A percentile compares a stretch with the other conserved stretches of the same genome.
Conservation (phyloP, 2,888 invertebrate species). For the Strigamia transsilvanica region DNA sequence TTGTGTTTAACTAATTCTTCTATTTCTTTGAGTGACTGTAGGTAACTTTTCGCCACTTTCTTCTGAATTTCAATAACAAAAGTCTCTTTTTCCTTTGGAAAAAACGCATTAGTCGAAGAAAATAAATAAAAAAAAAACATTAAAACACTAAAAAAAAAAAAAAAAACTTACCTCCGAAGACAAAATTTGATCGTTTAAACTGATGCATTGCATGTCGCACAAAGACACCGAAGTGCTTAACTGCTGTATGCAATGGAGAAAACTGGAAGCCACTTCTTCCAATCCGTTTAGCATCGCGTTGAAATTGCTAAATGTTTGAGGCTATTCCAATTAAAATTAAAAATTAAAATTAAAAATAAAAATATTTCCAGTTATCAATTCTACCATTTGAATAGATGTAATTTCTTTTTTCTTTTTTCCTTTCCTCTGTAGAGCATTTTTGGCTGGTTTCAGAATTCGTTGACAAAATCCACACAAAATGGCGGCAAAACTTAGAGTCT, state of each 20-base stretch:
- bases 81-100: conserved; percentile 33
- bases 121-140: conserved; percentile 7
- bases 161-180: conserved; percentile 46
- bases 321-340: conserved; percentile 51
- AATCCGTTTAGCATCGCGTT: conserved; percentile 56
- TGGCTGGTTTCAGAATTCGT: conserved; percentile 62
- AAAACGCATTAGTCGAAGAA: background rate
- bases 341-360: conserved; percentile 24
- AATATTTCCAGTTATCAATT: background rate
- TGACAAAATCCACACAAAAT: conserved; percentile 68
- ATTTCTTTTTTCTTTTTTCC: conserved; percentile 69
- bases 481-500: conserved; percentile 71
- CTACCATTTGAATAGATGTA: conserved; percentile 53
- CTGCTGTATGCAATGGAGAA: conserved; percentile 55
- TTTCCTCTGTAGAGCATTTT: conserved; percentile 67
- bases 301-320: conserved; percentile 57
- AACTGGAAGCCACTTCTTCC: conserved; percentile 54
- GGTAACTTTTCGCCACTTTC: conserved; percentile 66
- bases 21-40: conserved; percentile 68
- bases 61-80: conserved; percentile 22
- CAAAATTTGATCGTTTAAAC: conserved; percentile 51
- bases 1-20: conserved; percentile 69
- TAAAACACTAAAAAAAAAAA: conserved; percentile 21
- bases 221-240: conserved; percentile 53
- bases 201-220: conserved; percentile 46